Percentiles rank a stretch among this genome's conserved stretches.
These are phyloP conservation scores for Drosophila antonietae DNA, from an alignment of 2,888 invertebrate genomes.

Conservation along the genomic window DNA sequence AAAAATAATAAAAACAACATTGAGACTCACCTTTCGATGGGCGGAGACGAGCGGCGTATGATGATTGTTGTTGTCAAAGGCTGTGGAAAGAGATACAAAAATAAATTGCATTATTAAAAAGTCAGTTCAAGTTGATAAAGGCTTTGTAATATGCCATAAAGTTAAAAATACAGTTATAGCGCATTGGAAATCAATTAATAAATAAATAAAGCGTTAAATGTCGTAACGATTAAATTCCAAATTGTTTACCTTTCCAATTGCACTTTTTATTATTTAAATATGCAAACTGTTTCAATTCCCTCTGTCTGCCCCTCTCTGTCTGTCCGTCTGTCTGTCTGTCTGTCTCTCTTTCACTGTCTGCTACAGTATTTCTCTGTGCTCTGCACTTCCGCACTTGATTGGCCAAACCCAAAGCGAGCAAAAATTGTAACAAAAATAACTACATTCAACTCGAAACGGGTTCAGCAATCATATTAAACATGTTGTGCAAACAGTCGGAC, in stretches of 20 bases:
- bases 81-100: constrained; percentile 47
- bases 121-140: constrained; percentile 31
- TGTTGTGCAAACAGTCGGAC: constrained; percentile 73
- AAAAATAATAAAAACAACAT: constrained; percentile 26
- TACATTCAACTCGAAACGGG: constrained; percentile 67
- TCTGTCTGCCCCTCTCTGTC: constrained; percentile 1
- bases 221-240: constrained; percentile 52
- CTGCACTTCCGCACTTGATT: constrained; percentile 71
- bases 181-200: constrained; percentile 34
- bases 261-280: constrained; percentile 55
- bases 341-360: constrained; percentile 8
- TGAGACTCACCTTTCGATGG: constrained; percentile 71
- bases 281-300: constrained; percentile 58
- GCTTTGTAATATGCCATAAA: constrained; percentile 19
- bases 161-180: constrained; percentile 31
- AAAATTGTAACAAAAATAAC: constrained; percentile 75
- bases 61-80: constrained; percentile 70
- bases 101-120: constrained; percentile 26
- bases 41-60: constrained; percentile 66
- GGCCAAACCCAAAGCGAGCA: constrained; percentile 62
- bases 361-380: constrained; percentile 28
- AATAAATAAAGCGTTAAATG: constrained; percentile 45
- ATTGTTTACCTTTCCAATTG: constrained; percentile 74
- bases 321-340: background rate
- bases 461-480: constrained; percentile 81